A percentile compares a stretch with the other conserved stretches of the same genome.
phyloP scores from a whole-genome alignment of 2,888 invertebrate genomes.

The Drepanosiphum platanoidis region DNA sequence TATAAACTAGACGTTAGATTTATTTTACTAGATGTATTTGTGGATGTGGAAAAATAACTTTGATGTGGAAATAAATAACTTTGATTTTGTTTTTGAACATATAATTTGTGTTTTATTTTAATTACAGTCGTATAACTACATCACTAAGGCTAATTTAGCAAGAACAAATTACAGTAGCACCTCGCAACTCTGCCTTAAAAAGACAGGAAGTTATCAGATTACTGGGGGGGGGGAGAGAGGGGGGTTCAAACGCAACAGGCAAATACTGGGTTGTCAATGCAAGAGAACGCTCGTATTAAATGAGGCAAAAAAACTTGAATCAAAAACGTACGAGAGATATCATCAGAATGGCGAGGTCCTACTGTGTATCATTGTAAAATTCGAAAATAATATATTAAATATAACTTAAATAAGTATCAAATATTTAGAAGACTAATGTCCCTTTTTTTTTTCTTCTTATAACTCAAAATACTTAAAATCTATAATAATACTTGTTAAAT shows the following conservation, averaged over 20 bases:
- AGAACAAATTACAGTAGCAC: too few relatives aligned
- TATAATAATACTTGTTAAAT: slow-evolving; percentile 4
- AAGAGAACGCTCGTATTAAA: too few relatives aligned
- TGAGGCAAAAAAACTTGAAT: too few relatives aligned
- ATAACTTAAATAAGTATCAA: slow-evolving; percentile 7
- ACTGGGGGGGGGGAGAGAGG: too few relatives aligned
- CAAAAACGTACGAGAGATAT: too few relatives aligned
- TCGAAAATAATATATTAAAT: too few relatives aligned
- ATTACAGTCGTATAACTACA: slow-evolving; percentile 2
- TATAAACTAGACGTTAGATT: not conserved
- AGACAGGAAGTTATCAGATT: too few relatives aligned
- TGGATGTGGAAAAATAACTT: slow-evolving; percentile 19
- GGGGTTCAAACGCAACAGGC: too few relatives aligned
- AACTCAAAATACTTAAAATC: not conserved
- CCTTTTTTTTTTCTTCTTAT: not conserved
- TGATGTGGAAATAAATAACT: not conserved
- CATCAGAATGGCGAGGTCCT: too few relatives aligned
- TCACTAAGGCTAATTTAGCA: slow-evolving; percentile 6
- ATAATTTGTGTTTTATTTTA: not conserved
- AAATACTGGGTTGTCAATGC: too few relatives aligned
- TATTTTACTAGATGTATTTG: not conserved
- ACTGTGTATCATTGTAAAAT: too few relatives aligned
- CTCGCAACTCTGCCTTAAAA: too few relatives aligned
- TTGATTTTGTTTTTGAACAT: not conserved
- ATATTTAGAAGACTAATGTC: not conserved